Evolutionary conservation across 1,140 invertebrate species (phyloP), one percentile per base, ranked within the genome.

Genomic region (Medauroidea extradentata): DNA sequence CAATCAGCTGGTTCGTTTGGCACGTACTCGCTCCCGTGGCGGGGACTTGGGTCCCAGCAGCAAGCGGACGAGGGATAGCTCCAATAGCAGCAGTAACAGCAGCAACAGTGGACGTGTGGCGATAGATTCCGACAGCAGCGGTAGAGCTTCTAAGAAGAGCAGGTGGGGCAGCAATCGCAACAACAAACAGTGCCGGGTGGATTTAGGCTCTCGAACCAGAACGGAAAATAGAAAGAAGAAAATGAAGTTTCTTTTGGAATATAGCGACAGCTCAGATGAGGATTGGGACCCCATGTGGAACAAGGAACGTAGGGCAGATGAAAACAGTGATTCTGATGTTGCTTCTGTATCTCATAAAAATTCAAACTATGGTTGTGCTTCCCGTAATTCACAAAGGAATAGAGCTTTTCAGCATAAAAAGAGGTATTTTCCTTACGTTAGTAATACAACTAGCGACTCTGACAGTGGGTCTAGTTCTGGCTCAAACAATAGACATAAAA

Each of bases 251-350:
- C 25, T 49, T 13, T 38, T 29, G 23, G 19, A 29, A 8, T 51
- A 29, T 27, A 58, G 56, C 51, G 56, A 58, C 13, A 50, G 44
- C 38, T 58, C 56, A 14, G 46, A 50, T 29, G 49, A 55, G 18
- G 23, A 42, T 21, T 55, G 53, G 53, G 25, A 55, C 27, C 38
- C 41, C 18, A 16, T 51, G 16, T 51, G 49, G 49, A 34, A 51
- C 24, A 16, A 46, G 29, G 16, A 42, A 16, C 42, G 23, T 27
- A 25, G 38, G 14, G 8, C 19, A 25, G 14, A 24, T 16, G 41
- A 43, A 16, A 43, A 18, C 29, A 46, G 24, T 46, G 41, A 46
- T 43, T 24, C 53, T 14, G 42, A 55, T 27, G 14, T n/a, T 16
- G 23, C 24, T 9, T 23, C 24, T n/a, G 27, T 23, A 13, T 8